These are phyloP conservation scores for Corythaeola cristata DNA, from an alignment of 2,113 vertebrate genomes.

Conservation along the genomic window DNA sequence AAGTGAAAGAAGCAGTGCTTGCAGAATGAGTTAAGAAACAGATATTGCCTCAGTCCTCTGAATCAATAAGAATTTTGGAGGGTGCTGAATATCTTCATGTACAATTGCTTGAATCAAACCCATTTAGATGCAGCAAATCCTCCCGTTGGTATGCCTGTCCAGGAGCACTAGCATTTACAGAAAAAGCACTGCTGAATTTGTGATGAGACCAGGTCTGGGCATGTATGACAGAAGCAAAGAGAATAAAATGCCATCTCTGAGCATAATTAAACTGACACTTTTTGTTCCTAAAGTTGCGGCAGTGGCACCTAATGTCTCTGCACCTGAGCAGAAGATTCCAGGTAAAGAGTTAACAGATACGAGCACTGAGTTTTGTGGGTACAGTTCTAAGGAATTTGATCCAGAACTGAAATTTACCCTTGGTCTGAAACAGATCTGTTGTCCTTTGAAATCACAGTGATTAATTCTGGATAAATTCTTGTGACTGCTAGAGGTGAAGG, in stretches of 20 bases:
- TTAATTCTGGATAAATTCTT: neutral
- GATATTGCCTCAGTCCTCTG: neutral
- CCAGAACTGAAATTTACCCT: neutral
- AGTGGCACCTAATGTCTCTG: neutral
- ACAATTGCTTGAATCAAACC: neutral
- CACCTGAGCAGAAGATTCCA: neutral
- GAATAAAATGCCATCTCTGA: neutral
- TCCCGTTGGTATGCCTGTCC: neutral
- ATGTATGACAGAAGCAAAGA: neutral
- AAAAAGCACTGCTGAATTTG: neutral
- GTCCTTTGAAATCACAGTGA: neutral
- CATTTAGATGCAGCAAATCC: neutral
- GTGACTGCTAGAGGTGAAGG: neutral
- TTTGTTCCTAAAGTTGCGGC: constrained; percentile 37
- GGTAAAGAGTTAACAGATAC: neutral
- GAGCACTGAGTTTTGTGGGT: neutral
- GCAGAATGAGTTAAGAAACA: neutral
- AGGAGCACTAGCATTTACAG: neutral
- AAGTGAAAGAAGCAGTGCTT: neutral
- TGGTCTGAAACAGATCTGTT: neutral
- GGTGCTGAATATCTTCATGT: neutral
- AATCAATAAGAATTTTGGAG: neutral
- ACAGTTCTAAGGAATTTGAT: neutral
- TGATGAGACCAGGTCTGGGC: neutral
- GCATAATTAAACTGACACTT: neutral